Base-by-base conservation (phyloP, 1,140 invertebrate genomes). In the Melitaea cinxia region DNA sequence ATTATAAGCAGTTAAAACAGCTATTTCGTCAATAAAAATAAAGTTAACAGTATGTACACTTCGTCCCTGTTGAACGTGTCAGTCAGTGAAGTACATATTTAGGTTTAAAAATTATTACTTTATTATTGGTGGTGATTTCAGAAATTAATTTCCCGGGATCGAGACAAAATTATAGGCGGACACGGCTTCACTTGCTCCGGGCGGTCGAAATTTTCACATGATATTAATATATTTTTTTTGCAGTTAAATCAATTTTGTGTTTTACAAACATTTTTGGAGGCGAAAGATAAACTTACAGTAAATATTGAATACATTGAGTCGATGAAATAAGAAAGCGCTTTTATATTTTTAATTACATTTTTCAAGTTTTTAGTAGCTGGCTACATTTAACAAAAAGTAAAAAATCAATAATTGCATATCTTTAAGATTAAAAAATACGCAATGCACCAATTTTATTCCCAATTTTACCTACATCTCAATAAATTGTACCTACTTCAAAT, bases 121-220 rank as follows among this genome's bases (percentile, higher is more conserved):
- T 85, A 82, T 88, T 87, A 88, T 85, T 77, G 84, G 76, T 76
- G 73, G 80, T 80, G 83, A 83, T 85, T 85, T 83, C 70, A 72
- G 56, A 84, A 88, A 89, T 89, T 89, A 88, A 88, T 89, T 89
- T 88, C 85, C 80, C 72, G 70, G 85, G 77, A 88, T 83, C 78
- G 84, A 73, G 61, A 54, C 49, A 60, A 89, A 89, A 89, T 89
- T 87, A 79, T 72, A 82, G 77, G 53, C 58, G 69, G 74, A 56
- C 63, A 58, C 62, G 58, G 57, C 28, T 55, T 50, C 42, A 30
- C 50, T 58, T 70, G 65, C 66, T 53, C 26, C 42, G 58, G 45
- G 59, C 57, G 64, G n/a, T 28, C 50, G 42, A 45, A 50, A 59
- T 63, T 58, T 70, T 65, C 61, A 54, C 59, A 68, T 39, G 54